Percentiles rank a stretch among this genome's conserved stretches.
These are phyloP conservation scores for Centropus unirufus DNA, from an alignment of 2,113 vertebrate species.

Conservation along the genomic window DNA sequence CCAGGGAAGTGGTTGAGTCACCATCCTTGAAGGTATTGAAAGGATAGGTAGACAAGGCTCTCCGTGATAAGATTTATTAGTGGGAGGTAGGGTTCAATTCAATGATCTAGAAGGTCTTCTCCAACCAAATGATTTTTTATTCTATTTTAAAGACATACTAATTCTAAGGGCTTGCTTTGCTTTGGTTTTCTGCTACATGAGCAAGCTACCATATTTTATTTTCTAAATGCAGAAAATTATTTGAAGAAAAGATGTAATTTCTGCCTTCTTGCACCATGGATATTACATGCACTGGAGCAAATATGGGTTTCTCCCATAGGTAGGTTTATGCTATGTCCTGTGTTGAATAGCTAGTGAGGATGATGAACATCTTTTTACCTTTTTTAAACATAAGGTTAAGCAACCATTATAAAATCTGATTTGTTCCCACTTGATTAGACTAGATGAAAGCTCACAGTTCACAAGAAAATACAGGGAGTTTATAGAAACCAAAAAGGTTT, in stretches of 20 bases:
- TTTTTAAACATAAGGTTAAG: neutral
- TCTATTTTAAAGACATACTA: neutral
- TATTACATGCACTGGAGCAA: neutral
- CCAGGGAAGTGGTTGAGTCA: too few species aligned
- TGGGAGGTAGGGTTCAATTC: too few species aligned
- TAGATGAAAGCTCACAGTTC: neutral
- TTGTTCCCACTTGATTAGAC: neutral
- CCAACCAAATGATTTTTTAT: too few species aligned
- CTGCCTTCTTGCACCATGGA: neutral
- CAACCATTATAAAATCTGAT: neutral
- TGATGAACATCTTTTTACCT: fast-evolving
- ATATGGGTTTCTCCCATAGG: neutral
- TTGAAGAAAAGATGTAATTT: neutral
- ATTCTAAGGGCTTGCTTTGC: neutral
- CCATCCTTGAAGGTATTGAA: too few species aligned
- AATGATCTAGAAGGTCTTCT: too few species aligned
- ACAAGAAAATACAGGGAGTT: neutral
- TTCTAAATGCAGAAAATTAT: neutral
- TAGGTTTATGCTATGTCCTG: neutral
- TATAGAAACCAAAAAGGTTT: neutral
- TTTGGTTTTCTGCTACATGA: neutral
- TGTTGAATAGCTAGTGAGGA: neutral
- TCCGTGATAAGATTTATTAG: too few species aligned
- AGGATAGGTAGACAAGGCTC: too few species aligned
- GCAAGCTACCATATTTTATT: neutral